Evolutionary conservation across 2,797 vertebrate species (phyloP), one percentile per base, ranked within the genome.

Genomic region (Cyclopterus lumpus): DNA sequence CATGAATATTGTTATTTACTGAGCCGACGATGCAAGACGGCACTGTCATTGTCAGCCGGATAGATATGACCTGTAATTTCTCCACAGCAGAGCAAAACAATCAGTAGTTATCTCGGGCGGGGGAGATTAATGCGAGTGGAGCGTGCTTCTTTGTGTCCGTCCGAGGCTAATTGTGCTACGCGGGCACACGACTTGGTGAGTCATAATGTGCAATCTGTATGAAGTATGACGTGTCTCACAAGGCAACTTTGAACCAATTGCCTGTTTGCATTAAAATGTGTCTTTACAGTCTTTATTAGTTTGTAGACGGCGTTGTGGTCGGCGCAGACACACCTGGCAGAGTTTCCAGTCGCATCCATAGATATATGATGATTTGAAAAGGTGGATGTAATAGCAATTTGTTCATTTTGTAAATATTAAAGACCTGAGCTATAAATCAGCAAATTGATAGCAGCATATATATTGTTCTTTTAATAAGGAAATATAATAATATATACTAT

Each of bases 1-100:
- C 28, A 18, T 42, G 51, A 55, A 75, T 51, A 44, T 30, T 30
- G 61, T 79, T 55, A 61, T 34, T 60, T 1, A 1, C 26, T 36
- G 24, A 55, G 34, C 2, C 15, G 49, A 53, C 9, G 8, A 8
- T 34, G 38, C 26, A 40, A 55, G 54, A 38, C 69, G 7, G 11
- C 28, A 3, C 10, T 15, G 58, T 58, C 22, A 22, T 20, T 54
- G 30, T 59, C 53, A 60, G 3, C 20, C 70, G 40, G 16, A 42
- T 58, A 58, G 64, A 67, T 26, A 28, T 34, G 54, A 73, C 11
- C 40, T 3, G 22, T 63, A 26, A 66, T 67, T 28, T 55, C 12
- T 14, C 15, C 32, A 69, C 42, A 34, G 38, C 5, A 12, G 11
- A 46, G 24, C 7, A 22, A 44, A 7, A 51, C 20, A 22, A 53